phyloP scores from a whole-genome alignment of 2,888 invertebrate genomes.

The Lasioglossum malachurum region DNA sequence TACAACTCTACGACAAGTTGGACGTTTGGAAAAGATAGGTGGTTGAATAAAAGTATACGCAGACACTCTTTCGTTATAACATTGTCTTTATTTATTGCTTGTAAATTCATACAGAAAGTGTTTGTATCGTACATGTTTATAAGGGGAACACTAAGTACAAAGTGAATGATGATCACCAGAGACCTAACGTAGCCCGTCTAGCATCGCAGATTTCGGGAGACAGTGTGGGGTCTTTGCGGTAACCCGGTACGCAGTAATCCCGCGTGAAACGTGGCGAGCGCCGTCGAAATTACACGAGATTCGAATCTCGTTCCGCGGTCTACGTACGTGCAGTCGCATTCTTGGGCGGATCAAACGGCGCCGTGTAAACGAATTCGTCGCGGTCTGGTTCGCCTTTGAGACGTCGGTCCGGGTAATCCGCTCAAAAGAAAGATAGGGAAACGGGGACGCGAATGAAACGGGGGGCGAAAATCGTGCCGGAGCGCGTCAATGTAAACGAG shows the following conservation, averaged over 20 bases:
- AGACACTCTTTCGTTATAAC: too few species aligned
- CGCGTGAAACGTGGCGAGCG: conserved; percentile 2
- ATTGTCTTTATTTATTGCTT: too few species aligned
- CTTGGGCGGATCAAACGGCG: conserved; percentile 20
- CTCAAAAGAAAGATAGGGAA: conserved; percentile 45
- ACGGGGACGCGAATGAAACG: conserved; percentile 12
- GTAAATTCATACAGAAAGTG: too few species aligned
- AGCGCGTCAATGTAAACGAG: conserved; percentile 54
- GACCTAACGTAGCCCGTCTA: not conserved
- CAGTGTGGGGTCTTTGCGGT: not conserved
- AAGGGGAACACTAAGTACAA: not conserved
- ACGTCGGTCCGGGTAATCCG: conserved; percentile 40
- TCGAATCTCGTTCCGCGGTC: conserved; percentile 1
- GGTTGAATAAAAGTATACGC: too few species aligned
- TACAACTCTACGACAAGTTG: too few species aligned
- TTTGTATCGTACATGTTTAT: too few species aligned
- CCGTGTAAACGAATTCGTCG: conserved; percentile 40
- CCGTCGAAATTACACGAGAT: conserved; percentile 6
- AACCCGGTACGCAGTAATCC: conserved; percentile 2
- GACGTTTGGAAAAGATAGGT: too few species aligned
- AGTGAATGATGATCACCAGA: not conserved
- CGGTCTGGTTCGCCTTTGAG: conserved; percentile 21
- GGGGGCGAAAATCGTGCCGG: conserved; percentile 51
- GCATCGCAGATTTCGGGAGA: not conserved
- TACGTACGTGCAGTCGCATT: conserved; percentile 8